Evolutionary conservation across 1,140 invertebrate species (phyloP), one percentile per base, ranked within the genome.

Genomic region (Ridgeia piscesae): DNA sequence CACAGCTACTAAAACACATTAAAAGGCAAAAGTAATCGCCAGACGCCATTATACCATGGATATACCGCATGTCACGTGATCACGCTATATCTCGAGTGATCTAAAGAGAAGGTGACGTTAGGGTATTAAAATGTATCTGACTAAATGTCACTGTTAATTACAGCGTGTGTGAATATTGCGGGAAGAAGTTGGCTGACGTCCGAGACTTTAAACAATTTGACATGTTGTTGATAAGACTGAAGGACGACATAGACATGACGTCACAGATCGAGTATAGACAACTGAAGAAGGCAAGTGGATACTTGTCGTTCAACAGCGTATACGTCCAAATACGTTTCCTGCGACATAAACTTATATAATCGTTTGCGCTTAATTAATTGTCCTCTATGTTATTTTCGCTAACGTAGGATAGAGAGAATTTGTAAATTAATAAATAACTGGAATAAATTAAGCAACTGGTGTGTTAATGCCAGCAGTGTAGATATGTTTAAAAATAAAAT

Each of bases 121-220:
- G 27, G 27, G 17, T 21, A 77, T 77, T 17, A 27, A 17, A 17
- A 90, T 2, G 17, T 17, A 34, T 35, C n/a, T 90, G 27, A 34
- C n/a, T 34, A 17, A 2, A 34, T 11, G 34, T n/a, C 34, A 90
- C 31, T 35, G 89, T n/a, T 90, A 35, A 42, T 8, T 90, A 17
- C 89, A 90, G 58, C 17, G 58, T 77, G 27, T 77, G 34, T 90
- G 89, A 90, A 17, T n/a, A 90, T n/a, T 90, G 89, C 34, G 35
- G 33, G 89, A 90, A 35, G 34, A 34, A 90, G 4, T 1, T 90
- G 21, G 27, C 35, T n/a, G 89, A 90, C 21, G 35, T 90, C 17
- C 34, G 89, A 6, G 89, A 35, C 89, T 90, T 42, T 27, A 90
- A 34, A 35, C 34, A 42, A 33, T 42, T 42, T 35, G 89, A 90